Evolutionary conservation across 1,140 invertebrate genomes (phyloP), one percentile per base, ranked within the genome.

Genomic region (Drosophila mauritiana): DNA sequence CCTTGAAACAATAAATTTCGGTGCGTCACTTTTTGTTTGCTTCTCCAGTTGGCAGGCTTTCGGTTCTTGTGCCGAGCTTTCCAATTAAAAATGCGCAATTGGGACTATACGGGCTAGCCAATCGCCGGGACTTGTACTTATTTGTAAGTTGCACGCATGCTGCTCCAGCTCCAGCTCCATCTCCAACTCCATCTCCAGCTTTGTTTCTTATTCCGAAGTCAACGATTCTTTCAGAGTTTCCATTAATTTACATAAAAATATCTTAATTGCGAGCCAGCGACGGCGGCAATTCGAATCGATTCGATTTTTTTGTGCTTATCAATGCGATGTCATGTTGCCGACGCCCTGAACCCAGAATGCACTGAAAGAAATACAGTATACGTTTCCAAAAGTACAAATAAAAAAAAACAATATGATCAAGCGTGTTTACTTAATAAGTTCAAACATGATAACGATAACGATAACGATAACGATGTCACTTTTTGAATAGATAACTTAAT

Each of bases 61-160:
- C 17, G 36, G 40, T 52, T 31, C 36, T 22, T 48, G 20, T 52
- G 37, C 52, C 55, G 56, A 67, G 83, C 75, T 79, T 83, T 83
- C 84, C 83, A 88, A 88, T 88, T 88, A 88, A 88, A 88, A 88
- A 88, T 89, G 84, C 83, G 67, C 83, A 88, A 86, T 86, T 86
- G 83, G 83, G 79, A 73, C 54, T 64, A 56, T 39, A 54, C 64
- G 83, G 79, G 77, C 54, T 61, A 59, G 39, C 62, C 69, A 61
- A 74, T 63, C 58, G 64, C 36, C 53, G 72, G 27, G 45, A 51
- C 76, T 84, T 86, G 82, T 86, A 86, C 79, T 86, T 86, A 86
- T 86, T 86, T 86, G 82, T 86, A 86, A 83, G 76, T 89, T 77
- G 83, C 83, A 89, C 83, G 83, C 83, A 83, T 73, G 73, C 40